Evolutionary conservation across 2,113 vertebrate species (phyloP), one percentile per base, ranked within the genome.

Genomic region (Myotis lucifugus): DNA sequence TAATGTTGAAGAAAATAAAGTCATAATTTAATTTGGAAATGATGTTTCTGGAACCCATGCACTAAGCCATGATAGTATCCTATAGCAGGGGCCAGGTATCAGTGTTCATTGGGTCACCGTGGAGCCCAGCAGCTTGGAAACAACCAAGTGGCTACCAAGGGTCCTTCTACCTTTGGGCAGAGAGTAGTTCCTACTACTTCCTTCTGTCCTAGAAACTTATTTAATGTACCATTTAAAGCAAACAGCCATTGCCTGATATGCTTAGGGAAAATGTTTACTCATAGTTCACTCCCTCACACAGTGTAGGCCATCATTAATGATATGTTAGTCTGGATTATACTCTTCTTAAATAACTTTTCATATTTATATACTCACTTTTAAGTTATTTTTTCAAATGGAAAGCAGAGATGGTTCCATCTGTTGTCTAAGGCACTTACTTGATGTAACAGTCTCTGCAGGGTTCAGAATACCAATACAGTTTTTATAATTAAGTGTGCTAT

Each of bases 131-230:
- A 15, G 52, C 17, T 4, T 3, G 15, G 32, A 67, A 90, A 81
- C 46, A 37, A 64, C 34, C 74, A 48, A 74, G 13, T 13, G 7
- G 56, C 18, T 27, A 14, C 87, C 61, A 25, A 48, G 32, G 72
- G n/a, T 67, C 61, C 50, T 64, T 11, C 5, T 5, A 42, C 32
- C 29, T 42, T 32, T 48, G 23, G 4, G n/a, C 59, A 21, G 70
- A 54, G 46, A 67, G 19, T 1, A 27, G 42, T 34, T 83, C 27
- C 46, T 52, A 37, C 15, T 67, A 48, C 37, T 52, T 82, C 85
- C 70, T 85, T 52, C 85, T 64, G 70, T 32, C 95, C 95, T 94
- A 83, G 89, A 93, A 87, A 96, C 95, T 81, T 59, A 94, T 17
- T 87, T 83, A 91, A 5, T 84, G 93, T 42, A 87, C 89, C 87